Evolutionary conservation across 2,797 vertebrate species (phyloP).

Genomic region (Acridotheres tristis): DNA sequence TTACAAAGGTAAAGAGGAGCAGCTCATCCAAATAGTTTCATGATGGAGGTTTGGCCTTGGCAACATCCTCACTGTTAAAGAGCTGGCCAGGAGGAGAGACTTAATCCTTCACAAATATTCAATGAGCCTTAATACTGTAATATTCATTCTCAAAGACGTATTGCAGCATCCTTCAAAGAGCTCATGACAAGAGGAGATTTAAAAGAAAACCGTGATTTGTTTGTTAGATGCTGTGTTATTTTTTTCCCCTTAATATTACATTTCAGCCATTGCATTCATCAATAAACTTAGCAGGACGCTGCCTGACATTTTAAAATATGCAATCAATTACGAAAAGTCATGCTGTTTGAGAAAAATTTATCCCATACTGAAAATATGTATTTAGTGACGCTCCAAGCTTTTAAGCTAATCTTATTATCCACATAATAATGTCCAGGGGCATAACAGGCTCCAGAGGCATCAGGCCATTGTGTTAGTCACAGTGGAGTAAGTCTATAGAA

Average conservation of each 20-base stretch:
- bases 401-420: constrained; percentile 34
- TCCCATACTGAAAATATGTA: neutral
- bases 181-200: neutral
- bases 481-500: neutral
- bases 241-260: neutral
- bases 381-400: constrained; percentile 21
- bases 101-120: neutral
- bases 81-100: neutral
- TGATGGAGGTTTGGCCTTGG: neutral
- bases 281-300: constrained; percentile 44
- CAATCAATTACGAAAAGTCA: constrained; percentile 56
- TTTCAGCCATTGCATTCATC: constrained; percentile 35
- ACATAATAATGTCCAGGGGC: constrained; percentile 6
- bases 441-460: neutral
- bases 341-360: constrained; percentile 32
- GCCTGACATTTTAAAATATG: constrained; percentile 54
- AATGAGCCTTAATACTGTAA: neutral
- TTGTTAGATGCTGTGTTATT: neutral
- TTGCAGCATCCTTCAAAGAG: neutral
- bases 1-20: neutral
- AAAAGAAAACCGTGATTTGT: neutral
- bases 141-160: neutral
- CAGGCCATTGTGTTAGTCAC: neutral
- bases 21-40: neutral
- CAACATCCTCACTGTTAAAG: neutral